Base-by-base conservation (phyloP, 2,888 invertebrate species). In the Nomada fucata region DNA sequence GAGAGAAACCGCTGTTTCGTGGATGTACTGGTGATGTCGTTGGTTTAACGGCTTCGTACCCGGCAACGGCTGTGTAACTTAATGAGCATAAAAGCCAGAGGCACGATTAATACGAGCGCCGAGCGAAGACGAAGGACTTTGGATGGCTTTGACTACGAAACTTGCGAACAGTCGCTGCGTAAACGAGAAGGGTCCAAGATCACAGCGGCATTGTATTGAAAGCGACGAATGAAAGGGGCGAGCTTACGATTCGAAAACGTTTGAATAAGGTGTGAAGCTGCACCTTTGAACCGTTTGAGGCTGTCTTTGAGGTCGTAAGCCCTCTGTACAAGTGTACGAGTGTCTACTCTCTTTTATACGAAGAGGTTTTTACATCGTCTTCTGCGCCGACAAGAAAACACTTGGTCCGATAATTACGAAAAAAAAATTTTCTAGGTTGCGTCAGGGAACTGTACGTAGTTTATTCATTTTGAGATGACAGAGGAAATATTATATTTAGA, bases 11-110 rank as follows among this genome's bases (percentile, higher is more conserved):
- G 68, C 67, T 63, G 78, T 80, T 83, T 71, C 85, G 65, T 74
- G 86, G 80, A 88, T 86, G 86, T 88, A 79, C 85, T 29, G 79
- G 79, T 60, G 82, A 86, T 88, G 86, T 83, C 86, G 79, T 67
- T 87, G 86, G 84, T 86, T 89, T 87, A 86, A 88, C 88, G 79
- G 75, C 82, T 69, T 65, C 82, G 86, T 81, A 86, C 86, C 77
- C 81, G 83, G 65, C 78, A 83, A 87, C 82, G 86, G 77, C 85
- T 87, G 80, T 82, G 89, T 89, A 89, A 88, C 88, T 88, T 88
- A 88, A 89, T 89, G 87, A 89, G 89, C 88, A 85, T 87, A 83
- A 84, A 89, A 88, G 86, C 85, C 86, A 75, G 67, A 85, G 88
- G 85, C 84, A 81, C 86, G 88, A 89, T 89, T 89, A 87, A 89